phyloP scores from a whole-genome alignment of 1,140 invertebrate species.

The Aricia agestis region DNA sequence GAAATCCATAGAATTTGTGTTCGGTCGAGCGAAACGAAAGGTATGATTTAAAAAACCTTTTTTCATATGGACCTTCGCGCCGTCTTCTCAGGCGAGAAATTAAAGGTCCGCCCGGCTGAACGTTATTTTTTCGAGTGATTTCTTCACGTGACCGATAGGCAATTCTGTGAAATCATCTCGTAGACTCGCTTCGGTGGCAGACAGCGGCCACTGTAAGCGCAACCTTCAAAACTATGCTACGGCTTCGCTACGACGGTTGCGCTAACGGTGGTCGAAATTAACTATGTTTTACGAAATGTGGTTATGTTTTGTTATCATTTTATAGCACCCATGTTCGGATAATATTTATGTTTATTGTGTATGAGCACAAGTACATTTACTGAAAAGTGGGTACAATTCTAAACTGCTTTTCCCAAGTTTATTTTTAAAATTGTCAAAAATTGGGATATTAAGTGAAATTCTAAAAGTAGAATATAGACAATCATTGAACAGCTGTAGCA shows the following conservation, averaged over 20 bases:
- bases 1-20: slow-evolving; percentile 34
- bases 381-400: not conserved
- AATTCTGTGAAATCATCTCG: slow-evolving; percentile 26
- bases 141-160: slow-evolving; percentile 33
- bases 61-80: slow-evolving; percentile 27
- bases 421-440: not conserved
- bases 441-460: no score
- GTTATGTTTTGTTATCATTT: slow-evolving; percentile 5
- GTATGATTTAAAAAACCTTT: slow-evolving; percentile 47
- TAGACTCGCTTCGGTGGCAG: slow-evolving; percentile 9
- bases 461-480: no score
- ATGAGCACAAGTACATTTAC: not conserved
- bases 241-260: not conserved
- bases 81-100: slow-evolving; percentile 50
- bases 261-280: not conserved
- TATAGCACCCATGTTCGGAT: not conserved
- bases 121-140: slow-evolving; percentile 42
- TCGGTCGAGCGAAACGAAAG: slow-evolving; percentile 46
- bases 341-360: not conserved
- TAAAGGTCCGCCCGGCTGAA: slow-evolving; percentile 41
- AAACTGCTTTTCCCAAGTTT: not conserved
- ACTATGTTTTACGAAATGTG: slow-evolving; percentile 7
- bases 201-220: not conserved
- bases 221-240: not conserved
- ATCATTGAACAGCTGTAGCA: no score